Conservation (phyloP, 2,113 vertebrate genomes). For the Furnarius figulus region DNA sequence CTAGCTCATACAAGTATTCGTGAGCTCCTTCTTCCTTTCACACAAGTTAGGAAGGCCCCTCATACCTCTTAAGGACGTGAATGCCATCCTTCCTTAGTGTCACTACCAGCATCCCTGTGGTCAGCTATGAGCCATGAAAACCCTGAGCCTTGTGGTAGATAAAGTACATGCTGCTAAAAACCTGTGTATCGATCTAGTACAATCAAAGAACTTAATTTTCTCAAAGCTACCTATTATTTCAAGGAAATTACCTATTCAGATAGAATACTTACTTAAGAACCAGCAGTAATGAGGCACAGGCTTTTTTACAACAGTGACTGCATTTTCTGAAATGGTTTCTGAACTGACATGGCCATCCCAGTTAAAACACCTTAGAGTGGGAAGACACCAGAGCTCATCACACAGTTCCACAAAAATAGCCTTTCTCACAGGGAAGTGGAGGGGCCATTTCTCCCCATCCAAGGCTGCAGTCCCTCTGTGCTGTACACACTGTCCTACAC, state of each 20-base stretch:
- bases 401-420: slow-evolving; percentile 5
- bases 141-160: background rate
- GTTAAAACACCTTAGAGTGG: background rate
- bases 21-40: background rate
- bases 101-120: background rate
- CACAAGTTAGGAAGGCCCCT: background rate
- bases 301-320: background rate
- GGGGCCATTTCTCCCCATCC: background rate
- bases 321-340: background rate
- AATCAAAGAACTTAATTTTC: background rate
- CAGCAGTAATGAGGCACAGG: background rate
- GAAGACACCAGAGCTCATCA: background rate
- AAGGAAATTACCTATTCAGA: background rate
- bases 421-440: background rate
- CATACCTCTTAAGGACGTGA: background rate
- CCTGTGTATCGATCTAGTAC: background rate
- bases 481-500: slow-evolving; percentile 10
- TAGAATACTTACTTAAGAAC: background rate
- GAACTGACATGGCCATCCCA: background rate
- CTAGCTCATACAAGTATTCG: background rate
- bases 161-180: background rate
- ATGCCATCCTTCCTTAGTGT: background rate
- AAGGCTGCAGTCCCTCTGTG: background rate
- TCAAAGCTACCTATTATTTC: background rate
- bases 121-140: background rate